Evolutionary conservation across 2,797 vertebrate species (phyloP).

Genomic region (Sebastes steindachneri): DNA sequence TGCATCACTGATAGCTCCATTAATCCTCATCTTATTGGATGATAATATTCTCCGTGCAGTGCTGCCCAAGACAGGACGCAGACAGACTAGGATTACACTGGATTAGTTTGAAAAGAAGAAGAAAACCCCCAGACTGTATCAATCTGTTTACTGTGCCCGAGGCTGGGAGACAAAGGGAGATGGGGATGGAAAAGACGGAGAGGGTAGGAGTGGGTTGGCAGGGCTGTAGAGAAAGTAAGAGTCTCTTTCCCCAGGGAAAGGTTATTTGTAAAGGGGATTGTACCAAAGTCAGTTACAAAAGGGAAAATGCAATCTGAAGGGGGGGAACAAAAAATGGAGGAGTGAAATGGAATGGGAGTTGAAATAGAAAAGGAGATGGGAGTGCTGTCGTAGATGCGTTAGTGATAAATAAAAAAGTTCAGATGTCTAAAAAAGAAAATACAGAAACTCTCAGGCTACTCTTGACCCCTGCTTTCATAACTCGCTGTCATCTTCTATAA

Average conservation of each 20-base stretch:
- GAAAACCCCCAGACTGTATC: conserved; percentile 47
- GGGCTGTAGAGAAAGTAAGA: conserved; percentile 52
- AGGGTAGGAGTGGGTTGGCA: conserved; percentile 18
- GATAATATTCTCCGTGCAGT: conserved; percentile 26
- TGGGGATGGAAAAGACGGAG: conserved; percentile 31
- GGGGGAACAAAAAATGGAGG: conserved; percentile 32
- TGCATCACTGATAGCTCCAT: conserved; percentile 28
- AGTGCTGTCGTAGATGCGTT: conserved; percentile 27
- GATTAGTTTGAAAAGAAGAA: conserved; percentile 62
- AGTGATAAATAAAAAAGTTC: conserved; percentile 42
- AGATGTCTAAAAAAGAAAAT: conserved; percentile 16
- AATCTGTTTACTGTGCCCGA: conserved; percentile 54
- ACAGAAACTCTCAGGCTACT: background rate
- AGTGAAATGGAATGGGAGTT: conserved; percentile 59
- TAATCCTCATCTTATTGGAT: conserved; percentile 50
- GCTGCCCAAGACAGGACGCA: conserved; percentile 36
- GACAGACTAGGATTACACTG: conserved; percentile 59
- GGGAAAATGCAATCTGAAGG: conserved; percentile 62
- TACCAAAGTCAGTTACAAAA: conserved; percentile 79
- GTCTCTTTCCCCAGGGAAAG: conserved; percentile 63
- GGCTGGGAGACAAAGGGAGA: conserved; percentile 58
- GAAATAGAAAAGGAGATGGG: conserved; percentile 48
- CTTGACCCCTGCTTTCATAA: background rate
- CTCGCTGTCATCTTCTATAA: background rate
- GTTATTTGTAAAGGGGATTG: conserved; percentile 81